Evolutionary conservation across 2,888 invertebrate species (phyloP), one percentile per base, ranked within the genome.

Genomic region (Brachypalpus laphriformis): DNA sequence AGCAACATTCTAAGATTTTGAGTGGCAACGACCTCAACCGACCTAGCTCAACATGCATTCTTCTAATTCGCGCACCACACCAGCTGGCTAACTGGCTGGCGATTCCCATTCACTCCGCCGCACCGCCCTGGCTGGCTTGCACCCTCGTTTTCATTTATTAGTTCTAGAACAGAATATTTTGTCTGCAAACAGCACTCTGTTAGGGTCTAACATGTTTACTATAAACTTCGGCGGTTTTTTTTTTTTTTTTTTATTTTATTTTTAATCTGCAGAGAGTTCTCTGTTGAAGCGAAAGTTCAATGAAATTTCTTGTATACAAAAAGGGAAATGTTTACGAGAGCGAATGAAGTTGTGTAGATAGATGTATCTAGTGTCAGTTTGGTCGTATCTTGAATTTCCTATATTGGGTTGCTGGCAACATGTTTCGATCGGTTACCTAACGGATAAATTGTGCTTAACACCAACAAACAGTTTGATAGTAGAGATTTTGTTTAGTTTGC

Each of bases 11-110:
- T 81, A 59, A 75, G 85, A 81, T 85, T 85, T 85, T 85, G 85
- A 85, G 81, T 81, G 85, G 81, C 85, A 85, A 85, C 85, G 85
- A 85, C 85, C 85, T 85, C 85, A 81, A 71, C 81, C 85, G 85
- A 85, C 85, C 85, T 85, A 85, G 75, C 85, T 85, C 85, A 85
- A 85, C 85, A 85, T 85, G 85, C 81, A 85, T 85, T 85, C 85
- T 81, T 85, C 77, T 85, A 81, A 85, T 81, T 85, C 75, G 85
- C 85, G 61, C 85, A 81, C 70, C 61, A 77, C 74, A 72, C 51
- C 72, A 63, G 61, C 45, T 47, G 56, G 56, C 37, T 63, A 6
- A 47, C 20, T 56, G 40, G 28, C 54, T 20, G 74, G 37, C 40
- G 42, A 47, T 25, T 57, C 56, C 25, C 2, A 25, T 25, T 61